Conservation (phyloP, 2,888 invertebrate species). For the Psylliodes chrysocephalus region DNA sequence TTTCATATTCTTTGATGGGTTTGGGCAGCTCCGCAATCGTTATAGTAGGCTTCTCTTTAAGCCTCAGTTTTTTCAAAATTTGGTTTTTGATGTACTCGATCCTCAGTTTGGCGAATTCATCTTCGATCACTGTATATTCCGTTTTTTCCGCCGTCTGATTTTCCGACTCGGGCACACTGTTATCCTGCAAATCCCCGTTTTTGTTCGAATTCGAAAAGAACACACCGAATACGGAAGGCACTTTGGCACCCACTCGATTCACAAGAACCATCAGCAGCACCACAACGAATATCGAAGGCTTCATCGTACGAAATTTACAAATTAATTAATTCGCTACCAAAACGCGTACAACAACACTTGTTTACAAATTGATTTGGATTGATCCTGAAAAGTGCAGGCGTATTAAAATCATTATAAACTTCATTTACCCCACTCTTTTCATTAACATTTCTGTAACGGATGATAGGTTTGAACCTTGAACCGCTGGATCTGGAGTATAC, state of each 20-base stretch:
- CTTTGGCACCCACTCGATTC: slow-evolving; percentile 41
- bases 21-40: slow-evolving; percentile 75
- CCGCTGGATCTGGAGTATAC: slow-evolving; percentile 60
- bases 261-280: slow-evolving; percentile 49
- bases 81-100: slow-evolving; percentile 87
- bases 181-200: slow-evolving; percentile 52
- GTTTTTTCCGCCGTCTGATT: slow-evolving; percentile 15
- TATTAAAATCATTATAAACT: slow-evolving; percentile 60
- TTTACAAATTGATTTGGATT: slow-evolving; percentile 57
- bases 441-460: slow-evolving; percentile 62
- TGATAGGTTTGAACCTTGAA: slow-evolving; percentile 65
- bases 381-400: slow-evolving; percentile 58
- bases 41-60: slow-evolving; percentile 79
- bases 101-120: slow-evolving; percentile 74
- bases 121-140: slow-evolving; percentile 61
- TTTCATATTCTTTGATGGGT: slow-evolving; percentile 80
- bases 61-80: slow-evolving; percentile 81
- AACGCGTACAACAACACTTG: slow-evolving; percentile 52
- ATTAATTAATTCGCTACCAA: slow-evolving; percentile 26
- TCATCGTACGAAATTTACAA: slow-evolving; percentile 38
- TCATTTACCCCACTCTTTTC: slow-evolving; percentile 62
- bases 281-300: slow-evolving; percentile 31
- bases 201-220: slow-evolving; percentile 48
- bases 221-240: slow-evolving; percentile 56
- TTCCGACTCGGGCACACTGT: slow-evolving; percentile 48